Evolutionary conservation across 2,113 vertebrate genomes (phyloP).

Genomic region (Pongo pygmaeus): DNA sequence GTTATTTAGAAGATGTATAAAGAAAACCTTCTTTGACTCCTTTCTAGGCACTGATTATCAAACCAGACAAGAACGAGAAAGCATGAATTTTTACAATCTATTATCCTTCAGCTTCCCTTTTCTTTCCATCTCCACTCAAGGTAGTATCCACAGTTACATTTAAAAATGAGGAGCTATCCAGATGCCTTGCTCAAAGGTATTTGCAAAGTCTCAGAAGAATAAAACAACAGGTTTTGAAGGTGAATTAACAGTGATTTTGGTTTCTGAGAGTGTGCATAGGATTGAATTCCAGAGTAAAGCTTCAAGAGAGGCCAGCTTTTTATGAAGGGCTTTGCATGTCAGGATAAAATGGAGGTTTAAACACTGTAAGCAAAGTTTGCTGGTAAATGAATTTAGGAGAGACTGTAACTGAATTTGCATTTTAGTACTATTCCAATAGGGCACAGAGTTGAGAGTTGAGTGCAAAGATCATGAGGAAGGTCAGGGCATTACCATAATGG

Average conservation of each 20-base stretch:
- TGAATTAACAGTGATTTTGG: not conserved
- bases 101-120: not conserved
- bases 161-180: not conserved
- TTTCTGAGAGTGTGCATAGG: not conserved
- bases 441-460: not conserved
- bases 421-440: not conserved
- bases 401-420: not conserved
- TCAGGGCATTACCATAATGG: not conserved
- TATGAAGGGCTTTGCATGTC: not conserved
- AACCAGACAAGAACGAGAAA: not conserved
- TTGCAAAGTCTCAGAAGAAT: not conserved
- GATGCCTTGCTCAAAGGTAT: not conserved
- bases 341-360: not conserved
- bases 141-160: not conserved
- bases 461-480: not conserved
- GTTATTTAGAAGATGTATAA: not conserved
- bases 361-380: not conserved
- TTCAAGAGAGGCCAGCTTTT: not conserved
- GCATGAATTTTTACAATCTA: not conserved
- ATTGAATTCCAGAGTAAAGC: not conserved
- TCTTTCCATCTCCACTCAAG: not conserved
- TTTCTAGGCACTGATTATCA: not conserved
- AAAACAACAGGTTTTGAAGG: not conserved
- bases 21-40: not conserved
- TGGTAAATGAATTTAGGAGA: not conserved